These are phyloP conservation scores for Passer domesticus DNA, from an alignment of 2,113 vertebrate species.

Conservation along the genomic window DNA sequence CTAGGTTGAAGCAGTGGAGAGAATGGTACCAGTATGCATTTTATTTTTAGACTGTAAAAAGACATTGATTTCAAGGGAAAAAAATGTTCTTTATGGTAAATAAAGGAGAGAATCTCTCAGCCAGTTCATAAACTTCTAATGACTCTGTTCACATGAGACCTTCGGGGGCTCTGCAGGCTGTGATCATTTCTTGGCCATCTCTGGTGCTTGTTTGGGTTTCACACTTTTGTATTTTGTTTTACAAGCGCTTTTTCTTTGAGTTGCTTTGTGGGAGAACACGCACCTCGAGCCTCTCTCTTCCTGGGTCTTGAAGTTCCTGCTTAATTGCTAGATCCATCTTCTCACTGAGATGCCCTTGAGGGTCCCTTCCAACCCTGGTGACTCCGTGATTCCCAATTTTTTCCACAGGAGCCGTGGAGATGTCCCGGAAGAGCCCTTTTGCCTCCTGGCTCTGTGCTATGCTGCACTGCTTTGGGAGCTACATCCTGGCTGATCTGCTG, in stretches of 20 bases:
- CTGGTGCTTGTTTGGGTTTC: not conserved
- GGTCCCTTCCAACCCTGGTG: not conserved
- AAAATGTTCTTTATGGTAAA: constrained; percentile 55
- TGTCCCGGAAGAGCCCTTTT: constrained; percentile 89
- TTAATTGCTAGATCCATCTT: not conserved
- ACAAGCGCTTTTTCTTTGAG: not conserved
- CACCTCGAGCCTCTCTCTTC: not conserved
- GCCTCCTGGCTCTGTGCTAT: constrained; percentile 97
- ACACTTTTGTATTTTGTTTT: not conserved
- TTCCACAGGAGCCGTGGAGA: constrained; percentile 86
- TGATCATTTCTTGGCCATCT: not conserved
- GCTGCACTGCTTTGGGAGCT: constrained; percentile 98
- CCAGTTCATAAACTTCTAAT: not conserved
- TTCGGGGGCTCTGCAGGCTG: not conserved
- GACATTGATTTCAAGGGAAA: constrained; percentile 73
- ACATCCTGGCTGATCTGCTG: constrained; percentile 91
- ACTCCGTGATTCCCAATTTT: not conserved
- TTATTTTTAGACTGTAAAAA: constrained; percentile 84
- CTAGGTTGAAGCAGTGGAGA: constrained; percentile 53
- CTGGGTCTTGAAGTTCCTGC: not conserved
- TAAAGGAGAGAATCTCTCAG: constrained; percentile 51
- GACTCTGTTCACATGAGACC: not conserved
- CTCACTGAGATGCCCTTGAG: not conserved
- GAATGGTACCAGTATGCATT: constrained; percentile 39
- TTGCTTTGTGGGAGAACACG: not conserved